phyloP scores from a whole-genome alignment of 2,888 invertebrate genomes.

The Celastrina argiolus region DNA sequence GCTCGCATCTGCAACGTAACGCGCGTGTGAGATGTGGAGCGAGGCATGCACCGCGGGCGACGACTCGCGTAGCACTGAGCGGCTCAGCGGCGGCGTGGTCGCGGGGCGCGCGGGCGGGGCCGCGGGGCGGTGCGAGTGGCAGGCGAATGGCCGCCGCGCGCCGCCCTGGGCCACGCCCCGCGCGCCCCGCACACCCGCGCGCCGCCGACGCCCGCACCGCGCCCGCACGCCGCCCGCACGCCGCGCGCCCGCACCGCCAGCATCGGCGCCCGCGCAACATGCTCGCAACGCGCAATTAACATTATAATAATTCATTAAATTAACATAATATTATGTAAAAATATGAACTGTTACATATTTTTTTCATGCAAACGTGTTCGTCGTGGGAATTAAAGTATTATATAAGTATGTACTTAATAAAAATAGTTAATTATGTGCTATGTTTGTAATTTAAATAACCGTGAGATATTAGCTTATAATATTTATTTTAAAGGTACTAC shows the following conservation, averaged over 20 bases:
- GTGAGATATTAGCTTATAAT: not conserved
- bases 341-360: not conserved
- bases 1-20: constrained; percentile 68
- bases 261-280: constrained; percentile 31
- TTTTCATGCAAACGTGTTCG: too few relatives aligned
- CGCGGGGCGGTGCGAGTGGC: constrained; percentile 42
- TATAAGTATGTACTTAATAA: too few relatives aligned
- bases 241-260: too few relatives aligned
- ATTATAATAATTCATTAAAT: too few relatives aligned
- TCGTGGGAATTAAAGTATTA: too few relatives aligned
- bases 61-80: constrained; percentile 65
- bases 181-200: constrained; percentile 48
- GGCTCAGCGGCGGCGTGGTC: constrained; percentile 47
- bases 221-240: constrained; percentile 24
- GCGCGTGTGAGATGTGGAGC: constrained; percentile 45
- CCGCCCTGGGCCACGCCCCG: constrained; percentile 46
- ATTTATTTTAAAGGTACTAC: not conserved
- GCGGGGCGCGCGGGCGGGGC: constrained; percentile 47
- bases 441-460: not conserved
- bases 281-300: constrained; percentile 33
- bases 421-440: not conserved
- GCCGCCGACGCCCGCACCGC: constrained; percentile 37
- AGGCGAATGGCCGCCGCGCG: constrained; percentile 49
- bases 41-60: constrained; percentile 53
- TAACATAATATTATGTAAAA: not conserved